These are phyloP conservation scores for Aphelenchoides besseyi DNA, from an alignment of 1,140 invertebrate genomes.

Conservation along the genomic window DNA sequence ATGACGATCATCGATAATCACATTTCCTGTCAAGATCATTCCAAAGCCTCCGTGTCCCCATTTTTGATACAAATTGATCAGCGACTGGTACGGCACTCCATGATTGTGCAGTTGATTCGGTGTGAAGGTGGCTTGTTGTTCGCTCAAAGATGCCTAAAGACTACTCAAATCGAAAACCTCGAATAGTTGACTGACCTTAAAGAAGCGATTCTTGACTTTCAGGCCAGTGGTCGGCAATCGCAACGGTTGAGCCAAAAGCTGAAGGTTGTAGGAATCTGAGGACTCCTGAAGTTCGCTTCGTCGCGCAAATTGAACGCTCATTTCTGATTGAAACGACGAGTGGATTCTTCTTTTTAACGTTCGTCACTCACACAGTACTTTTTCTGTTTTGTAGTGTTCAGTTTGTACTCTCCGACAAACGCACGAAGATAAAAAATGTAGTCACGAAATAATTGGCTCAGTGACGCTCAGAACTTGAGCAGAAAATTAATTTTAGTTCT, in stretches of 20 bases:
- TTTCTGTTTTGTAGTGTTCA: too few relatives aligned
- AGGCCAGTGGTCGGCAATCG: neutral
- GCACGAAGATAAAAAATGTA: too few relatives aligned
- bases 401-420: too few relatives aligned
- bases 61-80: conserved; percentile 34
- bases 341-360: too few relatives aligned
- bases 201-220: conserved; percentile 20
- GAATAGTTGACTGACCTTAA: conserved; percentile 9
- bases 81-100: conserved; percentile 23
- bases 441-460: too few relatives aligned
- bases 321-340: too few relatives aligned
- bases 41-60: conserved; percentile 39
- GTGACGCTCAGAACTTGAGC: too few relatives aligned
- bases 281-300: too few relatives aligned
- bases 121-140: conserved; percentile 3
- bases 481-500: too few relatives aligned
- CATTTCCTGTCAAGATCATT: conserved; percentile 33
- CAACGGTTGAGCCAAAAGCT: neutral
- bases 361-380: too few relatives aligned
- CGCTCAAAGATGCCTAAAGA: conserved; percentile 27
- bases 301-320: too few relatives aligned
- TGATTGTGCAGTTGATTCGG: neutral
- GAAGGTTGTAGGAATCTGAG: too few relatives aligned
- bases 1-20: conserved; percentile 33
- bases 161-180: neutral